Conservation (phyloP, 2,888 invertebrate genomes). For the Flabesymbios commensalis region DNA sequence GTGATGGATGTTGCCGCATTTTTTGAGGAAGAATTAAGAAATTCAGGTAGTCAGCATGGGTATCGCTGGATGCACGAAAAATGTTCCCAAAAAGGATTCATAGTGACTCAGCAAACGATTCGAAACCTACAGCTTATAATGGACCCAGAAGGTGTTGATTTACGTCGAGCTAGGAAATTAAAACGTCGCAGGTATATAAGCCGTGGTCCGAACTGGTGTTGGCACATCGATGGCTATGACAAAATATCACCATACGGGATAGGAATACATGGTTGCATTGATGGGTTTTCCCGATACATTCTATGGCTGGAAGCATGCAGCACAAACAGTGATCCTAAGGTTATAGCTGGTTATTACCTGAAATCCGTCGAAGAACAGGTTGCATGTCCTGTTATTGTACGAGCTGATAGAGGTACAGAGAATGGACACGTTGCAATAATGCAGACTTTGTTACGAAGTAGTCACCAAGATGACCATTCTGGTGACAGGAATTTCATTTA, state of each 20-base stretch:
- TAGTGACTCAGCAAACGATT: not conserved
- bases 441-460: not conserved
- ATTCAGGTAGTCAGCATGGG: not conserved
- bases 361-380: not conserved
- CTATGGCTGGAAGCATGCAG: constrained; percentile 32
- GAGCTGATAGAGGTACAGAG: not conserved
- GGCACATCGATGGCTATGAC: constrained; percentile 37
- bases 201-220: constrained; percentile 30
- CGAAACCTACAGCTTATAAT: not conserved
- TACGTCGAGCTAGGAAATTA: constrained; percentile 9
- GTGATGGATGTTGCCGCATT: not conserved
- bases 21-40: not conserved
- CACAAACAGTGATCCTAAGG: constrained; percentile 29
- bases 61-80: not conserved
- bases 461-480: no score
- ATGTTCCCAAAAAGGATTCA: not conserved
- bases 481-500: no score
- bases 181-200: constrained; percentile 21
- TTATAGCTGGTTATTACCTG: constrained; percentile 16
- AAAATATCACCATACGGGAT: constrained; percentile 36
- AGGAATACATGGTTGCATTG: constrained; percentile 35
- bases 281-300: constrained; percentile 31
- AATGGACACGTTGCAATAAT: not conserved
- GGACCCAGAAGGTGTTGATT: not conserved
- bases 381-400: not conserved